Conservation (phyloP, 2,797 vertebrate genomes). For the Sebastolobus alascanus region DNA sequence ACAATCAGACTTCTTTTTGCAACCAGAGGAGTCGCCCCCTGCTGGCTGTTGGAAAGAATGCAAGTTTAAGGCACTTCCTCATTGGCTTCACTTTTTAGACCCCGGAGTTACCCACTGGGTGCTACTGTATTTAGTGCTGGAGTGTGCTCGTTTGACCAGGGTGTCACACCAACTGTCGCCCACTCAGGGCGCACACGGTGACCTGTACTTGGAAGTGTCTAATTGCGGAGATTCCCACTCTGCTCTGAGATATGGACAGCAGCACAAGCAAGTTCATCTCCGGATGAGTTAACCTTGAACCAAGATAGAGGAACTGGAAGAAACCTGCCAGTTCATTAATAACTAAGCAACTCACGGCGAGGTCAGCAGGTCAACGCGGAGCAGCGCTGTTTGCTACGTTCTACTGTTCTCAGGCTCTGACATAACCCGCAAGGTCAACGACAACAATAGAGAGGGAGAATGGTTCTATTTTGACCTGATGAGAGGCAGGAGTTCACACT, state of each 20-base stretch:
- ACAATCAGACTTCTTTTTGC: no score
- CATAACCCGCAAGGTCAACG: slow-evolving; percentile 74
- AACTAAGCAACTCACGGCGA: slow-evolving; percentile 41
- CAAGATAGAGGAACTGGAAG: slow-evolving; percentile 56
- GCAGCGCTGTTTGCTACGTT: slow-evolving; percentile 51
- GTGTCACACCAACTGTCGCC: slow-evolving; percentile 28
- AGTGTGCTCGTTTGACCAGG: slow-evolving; percentile 17
- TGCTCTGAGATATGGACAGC: slow-evolving; percentile 31
- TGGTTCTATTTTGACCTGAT: slow-evolving; percentile 70
- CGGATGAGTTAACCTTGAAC: slow-evolving; percentile 69
- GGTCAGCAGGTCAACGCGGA: slow-evolving; percentile 62
- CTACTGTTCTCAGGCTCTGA: slow-evolving; percentile 72
- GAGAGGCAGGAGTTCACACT: slow-evolving; percentile 62
- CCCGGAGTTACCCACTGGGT: not conserved
- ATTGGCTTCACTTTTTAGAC: not conserved
- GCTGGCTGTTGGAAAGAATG: no score
- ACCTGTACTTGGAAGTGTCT: slow-evolving; percentile 22
- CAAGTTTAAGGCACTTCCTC: no score
- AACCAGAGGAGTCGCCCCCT: no score
- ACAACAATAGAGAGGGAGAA: slow-evolving; percentile 75
- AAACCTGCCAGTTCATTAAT: slow-evolving; percentile 74
- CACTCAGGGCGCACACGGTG: slow-evolving; percentile 16
- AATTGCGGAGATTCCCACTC: slow-evolving; percentile 39
- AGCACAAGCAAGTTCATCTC: slow-evolving; percentile 52
- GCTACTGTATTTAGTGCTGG: not conserved